Evolutionary conservation across 2,113 vertebrate species (phyloP), one percentile per base, ranked within the genome.

Genomic region (Mystacornis crossleyi): DNA sequence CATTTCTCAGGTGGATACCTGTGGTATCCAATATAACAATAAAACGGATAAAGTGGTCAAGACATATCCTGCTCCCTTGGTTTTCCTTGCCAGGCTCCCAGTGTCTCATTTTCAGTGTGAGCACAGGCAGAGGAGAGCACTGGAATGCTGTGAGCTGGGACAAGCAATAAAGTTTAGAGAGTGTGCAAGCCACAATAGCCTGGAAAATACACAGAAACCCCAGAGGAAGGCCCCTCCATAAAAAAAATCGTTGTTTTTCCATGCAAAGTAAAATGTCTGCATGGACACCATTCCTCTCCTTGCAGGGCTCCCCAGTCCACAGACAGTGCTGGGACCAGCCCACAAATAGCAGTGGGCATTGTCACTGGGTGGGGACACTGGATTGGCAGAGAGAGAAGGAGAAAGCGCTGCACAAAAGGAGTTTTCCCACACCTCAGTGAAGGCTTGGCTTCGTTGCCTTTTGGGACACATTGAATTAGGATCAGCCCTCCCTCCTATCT

Each of bases 361-460:
- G 4, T 7, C 62, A 34, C 73, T 5, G 47, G 1, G 10, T 1
- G 17, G 69, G 50, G 47, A 34, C 50, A 26, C 3, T 2, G 34
- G 42, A 17, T 1, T 55, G n/a, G 20, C 43, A 25, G 29, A 14
- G 65, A 15, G 40, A 25, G 23, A 9, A 19, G 1, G 2, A 42
- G 8, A 8, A 3, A 26, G 8, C 0, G 0, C 26, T 1, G 0
- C 1, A 5, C 45, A 26, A 8, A 33, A 18, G 2, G 14, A 48
- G 24, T 29, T 51, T 42, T 19, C 21, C 34, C 18, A 33, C 24
- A 26, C 3, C 28, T 54, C 19, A 3, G 8, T 2, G 26, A 16
- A 60, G 29, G 8, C 31, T 42, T 16, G 5, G 0, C 0, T 0
- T 18, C 0, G 0, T 8, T 64, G 25, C 33, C 8, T 75, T 51